Base-by-base conservation (phyloP, 2,113 vertebrate genomes). In the Ictalurus punctatus region DNA sequence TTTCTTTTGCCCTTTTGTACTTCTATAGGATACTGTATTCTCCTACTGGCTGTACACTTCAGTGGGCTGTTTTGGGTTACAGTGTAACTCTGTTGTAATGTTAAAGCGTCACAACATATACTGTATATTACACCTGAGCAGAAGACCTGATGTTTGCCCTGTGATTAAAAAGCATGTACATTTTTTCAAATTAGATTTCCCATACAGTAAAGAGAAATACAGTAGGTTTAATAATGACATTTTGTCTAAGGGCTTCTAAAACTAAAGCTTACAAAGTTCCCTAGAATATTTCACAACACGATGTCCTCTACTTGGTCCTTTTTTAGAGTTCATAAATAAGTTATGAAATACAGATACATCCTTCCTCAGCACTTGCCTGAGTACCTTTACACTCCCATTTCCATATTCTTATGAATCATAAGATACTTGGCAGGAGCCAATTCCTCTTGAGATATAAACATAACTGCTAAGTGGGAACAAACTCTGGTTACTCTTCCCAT, bases 381-480 rank as follows among this genome's bases (percentile, higher is more conserved):
- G 40, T 56, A 74, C 37, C 65, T 23, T 61, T 82, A 34, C 56
- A 48, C 58, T 90, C 79, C 76, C 80, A 82, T 86, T 19, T 82
- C 83, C 76, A 85, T 44, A 56, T 67, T 88, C 79, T 59, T 52
- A 54, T 76, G 73, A 79, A 58, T 37, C 56, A 73, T 82, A 85
- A 16, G 78, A 23, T 79, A 48, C 44, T 81, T 90, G 89, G 52
- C 73, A 85, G 71, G 23, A 27, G 81, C 81, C 78, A 48, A 90
- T 92, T 94, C 93, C 92, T 92, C 92, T 65, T 85, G 79, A 91
- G 91, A 84, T 84, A 79, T 90, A 93, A 94, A 93, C 90, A 93
- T 93, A 92, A 84, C 88, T 84, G 76, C 63, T 84, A 67, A 82
- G 89, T 88, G 89, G 90, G 87, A 92, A 90, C 84, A 90, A 92